Evolutionary conservation across 2,888 invertebrate genomes (phyloP).

Genomic region (Drosophila affinis): DNA sequence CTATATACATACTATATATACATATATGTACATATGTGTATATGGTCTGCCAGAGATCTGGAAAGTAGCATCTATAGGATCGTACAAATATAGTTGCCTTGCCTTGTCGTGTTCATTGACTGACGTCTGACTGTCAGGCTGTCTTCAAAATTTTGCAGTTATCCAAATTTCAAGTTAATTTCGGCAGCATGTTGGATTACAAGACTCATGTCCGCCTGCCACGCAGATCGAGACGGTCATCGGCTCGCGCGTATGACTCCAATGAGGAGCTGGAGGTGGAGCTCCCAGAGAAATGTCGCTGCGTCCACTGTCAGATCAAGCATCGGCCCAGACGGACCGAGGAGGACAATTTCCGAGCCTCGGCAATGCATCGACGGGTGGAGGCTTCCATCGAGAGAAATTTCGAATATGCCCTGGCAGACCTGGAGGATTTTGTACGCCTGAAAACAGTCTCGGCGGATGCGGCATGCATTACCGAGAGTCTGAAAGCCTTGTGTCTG

Average conservation of each 20-base stretch:
- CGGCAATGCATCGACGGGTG: slow-evolving; percentile 5
- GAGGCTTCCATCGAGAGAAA: neutral
- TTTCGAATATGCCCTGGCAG: slow-evolving; percentile 3
- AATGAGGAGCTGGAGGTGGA: neutral
- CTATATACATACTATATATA: neutral
- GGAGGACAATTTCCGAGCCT: neutral
- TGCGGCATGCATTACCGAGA: slow-evolving; percentile 1
- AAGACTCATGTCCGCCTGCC: neutral
- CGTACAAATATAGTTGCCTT: neutral
- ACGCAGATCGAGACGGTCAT: neutral
- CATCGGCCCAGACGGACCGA: neutral
- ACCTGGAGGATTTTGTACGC: slow-evolving; percentile 28
- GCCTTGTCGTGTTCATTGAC: neutral
- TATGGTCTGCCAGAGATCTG: too few relatives aligned
- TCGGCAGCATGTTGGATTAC: neutral
- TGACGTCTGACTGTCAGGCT: neutral
- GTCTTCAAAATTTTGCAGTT: neutral
- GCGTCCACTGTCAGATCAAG: neutral
- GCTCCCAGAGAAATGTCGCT: neutral
- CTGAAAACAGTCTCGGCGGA: slow-evolving; percentile 46
- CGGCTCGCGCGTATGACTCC: neutral
- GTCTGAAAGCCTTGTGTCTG: slow-evolving; percentile 41
- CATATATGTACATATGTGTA: too few relatives aligned
- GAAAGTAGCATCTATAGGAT: too few relatives aligned
- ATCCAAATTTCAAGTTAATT: neutral